A percentile compares a stretch with the other conserved stretches of the same genome.
phyloP scores from a whole-genome alignment of 2,797 vertebrate genomes.

The Enteromius argenteus region DNA sequence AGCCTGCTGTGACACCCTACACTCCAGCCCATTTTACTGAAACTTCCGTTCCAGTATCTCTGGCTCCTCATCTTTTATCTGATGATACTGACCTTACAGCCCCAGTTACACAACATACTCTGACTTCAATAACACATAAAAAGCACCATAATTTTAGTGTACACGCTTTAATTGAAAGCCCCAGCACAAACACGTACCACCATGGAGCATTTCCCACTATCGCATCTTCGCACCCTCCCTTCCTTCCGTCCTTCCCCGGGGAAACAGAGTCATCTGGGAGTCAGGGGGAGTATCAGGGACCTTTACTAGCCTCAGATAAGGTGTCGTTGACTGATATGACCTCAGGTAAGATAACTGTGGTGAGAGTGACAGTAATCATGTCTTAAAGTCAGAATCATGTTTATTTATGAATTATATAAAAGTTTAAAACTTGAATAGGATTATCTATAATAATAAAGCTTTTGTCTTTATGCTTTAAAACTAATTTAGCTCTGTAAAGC shows the following conservation, averaged over 20 bases:
- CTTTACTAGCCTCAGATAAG: conserved; percentile 1
- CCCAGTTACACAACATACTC: not conserved
- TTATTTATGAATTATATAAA: not conserved
- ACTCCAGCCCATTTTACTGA: not conserved
- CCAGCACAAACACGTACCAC: not conserved
- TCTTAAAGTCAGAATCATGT: conserved; percentile 10
- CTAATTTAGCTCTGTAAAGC: not conserved
- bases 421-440: not conserved
- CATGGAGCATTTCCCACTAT: not conserved
- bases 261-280: conserved; percentile 18
- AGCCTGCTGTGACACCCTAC: conserved; percentile 24
- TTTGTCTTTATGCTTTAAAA: not conserved
- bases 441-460: not conserved
- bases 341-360: conserved; percentile 39
- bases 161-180: not conserved
- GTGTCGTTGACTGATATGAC: conserved; percentile 15
- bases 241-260: conserved; percentile 25
- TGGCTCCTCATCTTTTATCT: conserved; percentile 33
- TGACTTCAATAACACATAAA: not conserved
- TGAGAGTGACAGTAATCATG: not conserved
- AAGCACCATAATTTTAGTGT: not conserved
- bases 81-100: not conserved
- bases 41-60: conserved; percentile 1
- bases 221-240: not conserved
- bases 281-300: conserved; percentile 31